Percentiles rank a stretch among this genome's conserved stretches.
These are phyloP conservation scores for Metaphire vulgaris DNA, from an alignment of 1,140 invertebrate species.

Conservation along the genomic window DNA sequence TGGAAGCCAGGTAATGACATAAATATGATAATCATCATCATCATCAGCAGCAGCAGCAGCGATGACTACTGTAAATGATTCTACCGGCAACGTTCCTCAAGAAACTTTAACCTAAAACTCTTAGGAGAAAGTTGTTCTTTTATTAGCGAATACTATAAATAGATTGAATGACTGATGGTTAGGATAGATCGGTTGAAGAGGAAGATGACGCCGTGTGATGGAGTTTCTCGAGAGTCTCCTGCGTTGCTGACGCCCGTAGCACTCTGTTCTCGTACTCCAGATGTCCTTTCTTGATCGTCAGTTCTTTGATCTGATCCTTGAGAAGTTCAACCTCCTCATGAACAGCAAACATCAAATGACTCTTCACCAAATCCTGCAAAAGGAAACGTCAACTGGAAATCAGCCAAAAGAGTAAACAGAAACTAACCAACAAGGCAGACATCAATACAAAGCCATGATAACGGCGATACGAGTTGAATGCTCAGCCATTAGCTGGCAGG, in stretches of 20 bases:
- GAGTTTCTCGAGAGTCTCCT: slow-evolving; percentile 36
- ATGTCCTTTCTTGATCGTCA: slow-evolving; percentile 34
- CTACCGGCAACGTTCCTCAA: neutral
- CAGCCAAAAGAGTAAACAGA: too few species aligned
- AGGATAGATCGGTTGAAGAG: neutral
- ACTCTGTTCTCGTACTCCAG: slow-evolving; percentile 40
- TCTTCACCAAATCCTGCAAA: slow-evolving; percentile 43
- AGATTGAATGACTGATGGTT: neutral
- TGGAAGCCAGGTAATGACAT: neutral
- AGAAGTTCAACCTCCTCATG: slow-evolving; percentile 43
- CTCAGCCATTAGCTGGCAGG: too few species aligned
- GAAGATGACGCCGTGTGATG: neutral
- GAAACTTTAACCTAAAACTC: neutral
- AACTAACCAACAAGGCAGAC: too few species aligned
- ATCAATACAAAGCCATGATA: too few species aligned
- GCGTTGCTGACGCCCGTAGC: slow-evolving; percentile 38
- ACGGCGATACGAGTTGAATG: too few species aligned
- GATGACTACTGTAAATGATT: neutral
- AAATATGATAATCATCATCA: neutral
- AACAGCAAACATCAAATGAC: slow-evolving; percentile 45
- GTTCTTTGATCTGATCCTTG: slow-evolving; percentile 24
- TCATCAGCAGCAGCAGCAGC: neutral
- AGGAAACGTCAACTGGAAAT: too few species aligned
- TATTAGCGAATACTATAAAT: neutral
- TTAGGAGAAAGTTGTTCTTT: neutral